Base-by-base conservation (phyloP, 2,113 vertebrate species). In the Psophia crepitans region DNA sequence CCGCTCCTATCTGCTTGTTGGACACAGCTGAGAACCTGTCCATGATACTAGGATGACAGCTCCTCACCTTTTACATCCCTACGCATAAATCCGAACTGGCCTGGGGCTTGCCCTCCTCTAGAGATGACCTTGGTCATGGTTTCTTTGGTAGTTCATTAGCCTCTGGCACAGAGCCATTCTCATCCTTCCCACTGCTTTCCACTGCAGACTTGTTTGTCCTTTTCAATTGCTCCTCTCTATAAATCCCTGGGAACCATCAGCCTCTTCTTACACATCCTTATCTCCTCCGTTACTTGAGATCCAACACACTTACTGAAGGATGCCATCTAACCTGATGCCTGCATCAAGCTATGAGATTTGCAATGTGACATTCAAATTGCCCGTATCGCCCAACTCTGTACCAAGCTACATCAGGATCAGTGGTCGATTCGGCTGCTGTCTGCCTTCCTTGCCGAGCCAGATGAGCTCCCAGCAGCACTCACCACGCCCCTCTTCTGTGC, bases 331-430 rank as follows among this genome's bases (percentile, higher is more conserved):
- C 64, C 64, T 2, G 11, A 93, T 60, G 88, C 69, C 80, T 75
- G 8, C 70, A 24, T 20, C 49, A 41, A 76, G 84, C 73, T 33
- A 1, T 35, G 73, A 46, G 64, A 24, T 91, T 64, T 82, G 43
- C 77, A 97, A 77, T 89, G 92, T 93, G 84, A 87, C 74, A 73
- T 83, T 94, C 76, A 56, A 71, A n/a, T 33, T 41, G 39, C 44
- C 58, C 2, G 0, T 33, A 8, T 60, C 49, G 48, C 76, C 63
- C 4, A 0, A 7, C 49, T 54, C 58, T 63, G 8, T 27, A 48
- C 83, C 53, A 48, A 35, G 83, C 64, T 75, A 8, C 61, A 44
- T 77, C 77, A 89, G 89, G 61, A 94, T 18, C 69, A 51, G 18
- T 3, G 37, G 77, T 80, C 14, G 0, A 28, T 89, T 44, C 5